A percentile compares a stretch with the other conserved stretches of the same genome.
phyloP scores from a whole-genome alignment of 2,797 vertebrate genomes.

The Ptychobarbus kaznakovi region DNA sequence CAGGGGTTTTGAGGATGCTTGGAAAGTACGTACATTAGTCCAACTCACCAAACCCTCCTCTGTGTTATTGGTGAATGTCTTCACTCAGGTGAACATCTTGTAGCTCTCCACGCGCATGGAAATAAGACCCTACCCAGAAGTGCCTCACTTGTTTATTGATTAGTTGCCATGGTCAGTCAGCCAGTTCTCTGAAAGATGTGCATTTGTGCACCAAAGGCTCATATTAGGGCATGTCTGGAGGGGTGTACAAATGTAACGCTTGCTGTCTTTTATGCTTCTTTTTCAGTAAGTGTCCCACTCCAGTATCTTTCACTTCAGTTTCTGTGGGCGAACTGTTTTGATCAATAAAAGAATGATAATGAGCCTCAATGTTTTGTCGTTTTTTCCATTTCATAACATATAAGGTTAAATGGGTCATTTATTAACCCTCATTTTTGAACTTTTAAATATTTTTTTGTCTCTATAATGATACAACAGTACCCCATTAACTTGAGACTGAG shows the following conservation, averaged over 20 bases:
- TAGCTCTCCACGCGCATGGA: slow-evolving; percentile 21
- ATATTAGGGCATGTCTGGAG: slow-evolving; percentile 79
- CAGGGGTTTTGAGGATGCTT: slow-evolving; percentile 53
- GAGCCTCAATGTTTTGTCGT: background rate
- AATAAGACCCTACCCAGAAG: slow-evolving; percentile 77
- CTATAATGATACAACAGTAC: background rate
- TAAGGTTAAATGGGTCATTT: background rate
- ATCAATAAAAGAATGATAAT: slow-evolving; percentile 7
- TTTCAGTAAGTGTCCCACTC: slow-evolving; percentile 52
- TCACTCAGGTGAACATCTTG: slow-evolving; percentile 37
- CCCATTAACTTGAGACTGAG: background rate
- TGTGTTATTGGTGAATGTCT: slow-evolving; percentile 16
- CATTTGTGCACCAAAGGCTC: slow-evolving; percentile 77
- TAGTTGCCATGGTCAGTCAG: slow-evolving; percentile 94
- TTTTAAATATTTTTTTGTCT: background rate
- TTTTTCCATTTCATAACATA: background rate
- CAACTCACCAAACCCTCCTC: background rate
- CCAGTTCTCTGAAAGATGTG: slow-evolving; percentile 86
- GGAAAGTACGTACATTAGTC: slow-evolving; percentile 30
- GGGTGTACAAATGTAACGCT: slow-evolving; percentile 60
- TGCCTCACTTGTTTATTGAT: slow-evolving; percentile 92
- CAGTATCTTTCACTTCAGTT: slow-evolving; percentile 53
- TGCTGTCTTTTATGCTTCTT: slow-evolving; percentile 58
- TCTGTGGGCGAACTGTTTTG: background rate
- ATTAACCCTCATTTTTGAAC: background rate